Evolutionary conservation across 2,888 invertebrate species (phyloP).

Genomic region (Nephrocerus scutellatus): DNA sequence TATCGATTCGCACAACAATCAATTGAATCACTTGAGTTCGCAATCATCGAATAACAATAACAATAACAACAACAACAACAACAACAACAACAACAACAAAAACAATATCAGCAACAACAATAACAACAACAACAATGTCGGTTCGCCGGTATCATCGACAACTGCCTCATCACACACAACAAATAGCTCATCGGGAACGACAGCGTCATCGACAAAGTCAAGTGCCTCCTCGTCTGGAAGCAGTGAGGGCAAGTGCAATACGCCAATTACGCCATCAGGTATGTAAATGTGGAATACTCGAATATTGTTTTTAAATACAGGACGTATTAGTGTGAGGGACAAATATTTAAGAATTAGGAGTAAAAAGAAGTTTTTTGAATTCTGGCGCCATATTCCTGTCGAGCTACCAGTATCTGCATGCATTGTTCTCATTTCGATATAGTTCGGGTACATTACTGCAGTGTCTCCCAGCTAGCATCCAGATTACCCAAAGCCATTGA

Average conservation of each 20-base stretch:
- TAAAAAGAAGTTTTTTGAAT: no score
- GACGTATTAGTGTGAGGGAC: no score
- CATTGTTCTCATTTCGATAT: no score
- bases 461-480: no score
- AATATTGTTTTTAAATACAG: no score
- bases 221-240: slow-evolving; percentile 42
- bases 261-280: slow-evolving; percentile 47
- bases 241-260: slow-evolving; percentile 40
- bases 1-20: slow-evolving; percentile 40
- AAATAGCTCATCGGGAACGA: slow-evolving; percentile 17
- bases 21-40: slow-evolving; percentile 32
- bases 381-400: no score
- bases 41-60: slow-evolving; percentile 26
- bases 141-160: slow-evolving; percentile 40
- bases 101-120: slow-evolving; percentile 25
- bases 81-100: slow-evolving; percentile 22
- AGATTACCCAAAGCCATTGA: no score
- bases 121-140: slow-evolving; percentile 37
- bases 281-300: no score
- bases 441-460: no score
- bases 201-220: slow-evolving; percentile 39
- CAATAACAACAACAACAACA: slow-evolving; percentile 19
- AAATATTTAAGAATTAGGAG: no score
- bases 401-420: no score
- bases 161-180: slow-evolving; percentile 40